Conservation (phyloP, 2,113 vertebrate genomes). For the Pterocles orientalis region DNA sequence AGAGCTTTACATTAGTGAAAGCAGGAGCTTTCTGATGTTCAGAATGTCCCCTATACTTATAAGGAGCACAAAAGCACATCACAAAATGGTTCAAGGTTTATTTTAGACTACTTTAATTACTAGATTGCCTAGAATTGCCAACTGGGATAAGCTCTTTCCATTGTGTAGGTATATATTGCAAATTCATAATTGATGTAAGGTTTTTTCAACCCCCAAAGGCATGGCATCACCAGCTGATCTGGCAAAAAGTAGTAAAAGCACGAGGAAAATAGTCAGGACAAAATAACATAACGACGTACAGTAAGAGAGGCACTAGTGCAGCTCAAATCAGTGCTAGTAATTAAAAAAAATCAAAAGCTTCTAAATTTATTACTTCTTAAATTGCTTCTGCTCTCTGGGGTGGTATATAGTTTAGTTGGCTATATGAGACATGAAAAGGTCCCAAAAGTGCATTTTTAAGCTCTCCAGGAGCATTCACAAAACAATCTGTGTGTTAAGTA, state of each 20-base stretch:
- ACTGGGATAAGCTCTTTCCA: not conserved
- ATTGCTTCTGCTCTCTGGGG: not conserved
- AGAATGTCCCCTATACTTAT: not conserved
- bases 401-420: not conserved
- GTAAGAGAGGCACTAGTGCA: not conserved
- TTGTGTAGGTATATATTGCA: not conserved
- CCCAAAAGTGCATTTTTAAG: not conserved
- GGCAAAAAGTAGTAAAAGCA: not conserved
- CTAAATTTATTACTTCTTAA: slow-evolving; percentile 29
- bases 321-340: not conserved
- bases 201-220: not conserved
- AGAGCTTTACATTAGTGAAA: not conserved
- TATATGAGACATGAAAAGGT: not conserved
- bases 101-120: not conserved
- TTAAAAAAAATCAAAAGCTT: slow-evolving; percentile 9
- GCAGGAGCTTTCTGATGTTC: not conserved
- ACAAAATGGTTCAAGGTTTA: not conserved
- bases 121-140: not conserved
- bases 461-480: not conserved
- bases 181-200: not conserved
- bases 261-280: not conserved
- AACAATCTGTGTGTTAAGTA: not conserved
- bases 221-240: not conserved
- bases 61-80: not conserved
- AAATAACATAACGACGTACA: not conserved